Conservation (phyloP, 1,140 invertebrate species). For the Brachionus rubens region DNA sequence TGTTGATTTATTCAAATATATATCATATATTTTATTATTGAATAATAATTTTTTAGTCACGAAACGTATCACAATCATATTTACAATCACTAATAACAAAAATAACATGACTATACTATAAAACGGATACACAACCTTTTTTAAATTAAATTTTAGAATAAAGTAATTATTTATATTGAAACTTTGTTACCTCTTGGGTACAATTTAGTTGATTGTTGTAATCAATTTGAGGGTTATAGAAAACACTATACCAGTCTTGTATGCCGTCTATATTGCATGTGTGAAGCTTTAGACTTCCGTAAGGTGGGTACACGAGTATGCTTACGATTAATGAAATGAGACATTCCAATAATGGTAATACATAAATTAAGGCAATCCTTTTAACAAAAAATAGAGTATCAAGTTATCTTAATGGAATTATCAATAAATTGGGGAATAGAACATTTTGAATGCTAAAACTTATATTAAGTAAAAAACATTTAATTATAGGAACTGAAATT, state of each 20-base stretch:
- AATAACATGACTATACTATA: conserved; percentile 40
- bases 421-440: background rate
- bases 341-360: conserved; percentile 6
- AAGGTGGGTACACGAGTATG: conserved; percentile 4
- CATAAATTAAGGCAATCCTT: conserved; percentile 18
- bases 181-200: conserved; percentile 14
- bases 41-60: background rate
- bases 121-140: conserved; percentile 30
- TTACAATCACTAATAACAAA: background rate
- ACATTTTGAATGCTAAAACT: background rate
- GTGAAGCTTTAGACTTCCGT: background rate
- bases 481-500: too few species aligned
- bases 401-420: too few species aligned
- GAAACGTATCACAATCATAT: background rate
- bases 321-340: background rate
- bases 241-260: conserved; percentile 26
- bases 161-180: background rate
- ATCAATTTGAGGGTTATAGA: conserved; percentile 29
- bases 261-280: background rate
- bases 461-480: too few species aligned
- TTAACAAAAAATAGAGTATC: background rate
- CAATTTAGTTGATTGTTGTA: conserved; percentile 26
- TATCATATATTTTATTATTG: background rate
- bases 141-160: background rate
- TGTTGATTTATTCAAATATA: conserved; percentile 2